phyloP scores from a whole-genome alignment of 1,140 invertebrate genomes.

The Neodiprion fabricii region DNA sequence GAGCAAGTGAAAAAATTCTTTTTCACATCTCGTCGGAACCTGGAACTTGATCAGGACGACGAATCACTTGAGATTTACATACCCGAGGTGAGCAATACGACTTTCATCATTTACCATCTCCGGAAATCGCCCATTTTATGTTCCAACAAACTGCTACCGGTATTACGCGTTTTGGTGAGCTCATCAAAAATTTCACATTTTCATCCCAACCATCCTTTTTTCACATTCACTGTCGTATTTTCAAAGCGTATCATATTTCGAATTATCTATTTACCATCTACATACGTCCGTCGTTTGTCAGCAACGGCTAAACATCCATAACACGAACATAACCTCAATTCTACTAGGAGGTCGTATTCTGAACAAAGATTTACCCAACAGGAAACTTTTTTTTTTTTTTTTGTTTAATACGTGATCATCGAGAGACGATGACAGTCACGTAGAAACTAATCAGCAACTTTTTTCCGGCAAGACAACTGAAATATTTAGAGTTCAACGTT shows the following conservation, averaged over 20 bases:
- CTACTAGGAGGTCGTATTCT: too few relatives aligned
- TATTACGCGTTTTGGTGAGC: constrained; percentile 42
- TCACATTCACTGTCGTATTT: constrained; percentile 22
- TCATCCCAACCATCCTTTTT: background rate
- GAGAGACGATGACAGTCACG: too few relatives aligned
- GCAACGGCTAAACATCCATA: too few relatives aligned
- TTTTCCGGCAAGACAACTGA: too few relatives aligned
- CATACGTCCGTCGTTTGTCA: too few relatives aligned
- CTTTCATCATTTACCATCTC: background rate
- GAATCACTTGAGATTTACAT: constrained; percentile 80
- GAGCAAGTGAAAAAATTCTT: constrained; percentile 83
- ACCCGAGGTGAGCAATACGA: constrained; percentile 68
- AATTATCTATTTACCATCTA: background rate
- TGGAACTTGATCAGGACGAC: constrained; percentile 64
- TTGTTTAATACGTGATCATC: too few relatives aligned
- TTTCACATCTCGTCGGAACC: constrained; percentile 71
- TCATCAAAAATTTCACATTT: background rate
- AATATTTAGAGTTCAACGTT: too few relatives aligned
- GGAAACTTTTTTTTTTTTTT: too few relatives aligned
- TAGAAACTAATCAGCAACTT: too few relatives aligned
- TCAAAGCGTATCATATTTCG: constrained; percentile 13
- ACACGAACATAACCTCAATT: too few relatives aligned
- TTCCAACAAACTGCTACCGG: constrained; percentile 30
- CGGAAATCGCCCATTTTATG: background rate
- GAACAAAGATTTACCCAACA: too few relatives aligned